These are phyloP conservation scores for Centrocercus urophasianus DNA, from an alignment of 2,113 vertebrate species.

Conservation along the genomic window DNA sequence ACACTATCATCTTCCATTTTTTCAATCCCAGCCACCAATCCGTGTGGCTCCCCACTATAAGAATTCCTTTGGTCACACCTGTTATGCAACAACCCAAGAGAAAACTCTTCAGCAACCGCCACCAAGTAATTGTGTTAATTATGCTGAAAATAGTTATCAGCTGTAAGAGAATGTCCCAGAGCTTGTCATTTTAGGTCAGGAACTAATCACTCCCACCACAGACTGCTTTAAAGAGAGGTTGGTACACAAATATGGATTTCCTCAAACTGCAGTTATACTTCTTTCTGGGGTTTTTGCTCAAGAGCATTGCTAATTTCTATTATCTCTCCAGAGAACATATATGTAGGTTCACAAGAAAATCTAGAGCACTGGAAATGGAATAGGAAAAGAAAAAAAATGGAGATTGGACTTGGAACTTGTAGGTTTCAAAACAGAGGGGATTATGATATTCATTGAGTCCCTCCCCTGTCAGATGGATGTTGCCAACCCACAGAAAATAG, in stretches of 20 bases:
- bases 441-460: not conserved
- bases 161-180: not conserved
- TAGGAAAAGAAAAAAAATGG: not conserved
- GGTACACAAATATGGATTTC: not conserved
- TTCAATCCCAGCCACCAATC: not conserved
- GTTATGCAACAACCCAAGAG: accelerated
- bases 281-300: not conserved
- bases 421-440: not conserved
- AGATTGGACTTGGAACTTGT: not conserved
- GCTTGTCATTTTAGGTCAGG: not conserved
- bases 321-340: not conserved
- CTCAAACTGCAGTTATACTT: not conserved
- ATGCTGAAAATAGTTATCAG: not conserved
- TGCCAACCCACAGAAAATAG: not conserved
- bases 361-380: not conserved
- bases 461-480: not conserved
- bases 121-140: not conserved
- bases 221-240: not conserved
- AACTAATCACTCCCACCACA: not conserved
- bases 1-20: not conserved
- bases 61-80: not conserved
- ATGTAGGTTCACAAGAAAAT: not conserved
- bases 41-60: not conserved
- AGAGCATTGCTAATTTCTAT: not conserved
- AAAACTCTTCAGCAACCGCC: not conserved